phyloP scores from a whole-genome alignment of 2,113 vertebrate genomes.

The Azemiops feae region DNA sequence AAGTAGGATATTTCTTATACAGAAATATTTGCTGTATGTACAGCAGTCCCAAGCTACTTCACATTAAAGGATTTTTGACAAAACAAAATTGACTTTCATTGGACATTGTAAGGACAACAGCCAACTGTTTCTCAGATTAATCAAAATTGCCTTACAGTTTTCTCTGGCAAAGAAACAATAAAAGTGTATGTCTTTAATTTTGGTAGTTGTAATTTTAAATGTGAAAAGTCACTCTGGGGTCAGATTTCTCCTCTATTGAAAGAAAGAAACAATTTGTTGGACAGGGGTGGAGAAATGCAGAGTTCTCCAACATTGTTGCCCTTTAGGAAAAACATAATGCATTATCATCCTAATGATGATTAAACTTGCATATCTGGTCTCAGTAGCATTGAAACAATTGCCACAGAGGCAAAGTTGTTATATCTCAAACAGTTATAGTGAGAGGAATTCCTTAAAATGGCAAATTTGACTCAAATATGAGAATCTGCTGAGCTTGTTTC shows the following conservation, averaged over 20 bases:
- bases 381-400: background rate
- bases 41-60: background rate
- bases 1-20: background rate
- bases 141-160: slow-evolving; percentile 56
- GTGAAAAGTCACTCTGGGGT: slow-evolving; percentile 68
- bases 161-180: slow-evolving; percentile 63
- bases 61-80: background rate
- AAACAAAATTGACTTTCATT: background rate
- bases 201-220: slow-evolving; percentile 62
- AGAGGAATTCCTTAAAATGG: background rate
- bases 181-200: slow-evolving; percentile 48
- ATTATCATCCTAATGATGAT: background rate
- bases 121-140: slow-evolving; percentile 57
- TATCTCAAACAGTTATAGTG: background rate
- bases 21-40: background rate
- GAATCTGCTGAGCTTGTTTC: background rate
- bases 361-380: background rate
- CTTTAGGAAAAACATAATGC: background rate
- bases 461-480: background rate
- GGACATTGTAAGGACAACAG: slow-evolving; percentile 37
- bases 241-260: slow-evolving; percentile 52
- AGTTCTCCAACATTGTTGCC: background rate
- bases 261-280: background rate
- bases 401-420: background rate
- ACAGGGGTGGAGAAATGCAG: background rate